A percentile compares a stretch with the other conserved stretches of the same genome.
These are phyloP conservation scores for Cryptoleucopteryx plumbea DNA, from an alignment of 2,113 vertebrate genomes.

Conservation along the genomic window DNA sequence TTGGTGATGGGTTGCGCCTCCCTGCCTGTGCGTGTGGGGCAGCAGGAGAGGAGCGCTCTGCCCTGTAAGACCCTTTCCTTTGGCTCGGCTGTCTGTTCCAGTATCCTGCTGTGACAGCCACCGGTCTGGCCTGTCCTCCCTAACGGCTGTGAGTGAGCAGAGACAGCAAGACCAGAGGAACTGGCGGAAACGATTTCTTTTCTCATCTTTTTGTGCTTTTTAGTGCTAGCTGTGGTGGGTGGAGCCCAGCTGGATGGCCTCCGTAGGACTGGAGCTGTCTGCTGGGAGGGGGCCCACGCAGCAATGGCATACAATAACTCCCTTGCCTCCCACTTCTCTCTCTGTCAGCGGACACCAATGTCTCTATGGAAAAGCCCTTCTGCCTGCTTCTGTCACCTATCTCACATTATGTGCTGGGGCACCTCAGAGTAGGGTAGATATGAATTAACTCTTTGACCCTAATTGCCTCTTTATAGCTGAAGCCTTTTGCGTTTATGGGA, in stretches of 20 bases:
- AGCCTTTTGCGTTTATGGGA: not conserved
- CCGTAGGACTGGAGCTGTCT: not conserved
- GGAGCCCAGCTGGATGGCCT: not conserved
- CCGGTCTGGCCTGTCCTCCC: not conserved
- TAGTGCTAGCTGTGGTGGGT: not conserved
- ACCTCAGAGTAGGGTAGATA: slow-evolving; percentile 1
- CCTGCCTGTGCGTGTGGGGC: not conserved
- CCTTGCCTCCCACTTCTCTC: not conserved
- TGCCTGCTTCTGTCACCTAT: not conserved
- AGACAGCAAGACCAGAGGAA: not conserved
- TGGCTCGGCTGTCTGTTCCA: not conserved
- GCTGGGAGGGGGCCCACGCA: not conserved
- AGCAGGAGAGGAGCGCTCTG: not conserved
- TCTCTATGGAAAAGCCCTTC: not conserved
- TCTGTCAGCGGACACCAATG: not conserved
- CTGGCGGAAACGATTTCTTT: not conserved
- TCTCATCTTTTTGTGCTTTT: not conserved
- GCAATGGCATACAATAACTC: not conserved
- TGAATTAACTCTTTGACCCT: not conserved
- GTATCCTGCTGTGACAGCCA: not conserved
- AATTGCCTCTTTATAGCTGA: not conserved
- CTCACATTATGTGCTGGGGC: not conserved
- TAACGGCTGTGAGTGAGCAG: not conserved
- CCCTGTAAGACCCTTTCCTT: not conserved
- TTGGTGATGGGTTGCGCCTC: not conserved